Conservation (phyloP, 2,113 vertebrate species). For the Pogona vitticeps region DNA sequence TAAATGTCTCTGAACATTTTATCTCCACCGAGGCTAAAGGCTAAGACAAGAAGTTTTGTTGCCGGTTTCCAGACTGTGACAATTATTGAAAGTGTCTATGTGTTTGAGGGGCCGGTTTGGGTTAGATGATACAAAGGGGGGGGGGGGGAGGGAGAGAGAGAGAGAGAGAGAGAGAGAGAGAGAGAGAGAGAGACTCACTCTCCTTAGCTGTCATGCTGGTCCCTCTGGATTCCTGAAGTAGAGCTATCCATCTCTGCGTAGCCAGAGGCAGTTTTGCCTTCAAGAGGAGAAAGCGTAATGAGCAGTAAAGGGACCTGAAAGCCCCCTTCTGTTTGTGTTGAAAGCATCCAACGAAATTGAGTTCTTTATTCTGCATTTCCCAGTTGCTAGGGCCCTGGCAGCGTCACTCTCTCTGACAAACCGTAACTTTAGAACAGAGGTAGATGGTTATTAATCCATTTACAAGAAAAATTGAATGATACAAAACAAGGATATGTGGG, state of each 20-base stretch:
- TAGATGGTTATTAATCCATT: neutral
- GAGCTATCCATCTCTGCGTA: conserved; percentile 11
- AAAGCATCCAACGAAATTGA: neutral
- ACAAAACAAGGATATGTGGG: neutral
- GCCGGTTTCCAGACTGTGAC: neutral
- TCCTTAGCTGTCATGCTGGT: neutral
- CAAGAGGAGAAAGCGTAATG: neutral
- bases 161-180: accelerated
- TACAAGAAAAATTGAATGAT: neutral
- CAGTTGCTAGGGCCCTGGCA: neutral
- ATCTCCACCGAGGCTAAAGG: neutral
- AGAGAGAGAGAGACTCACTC: neutral
- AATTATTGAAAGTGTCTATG: neutral
- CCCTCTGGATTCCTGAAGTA: neutral
- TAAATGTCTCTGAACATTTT: neutral
- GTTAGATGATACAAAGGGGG: conserved; percentile 15
- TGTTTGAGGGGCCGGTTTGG: neutral
- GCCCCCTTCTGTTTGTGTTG: neutral
- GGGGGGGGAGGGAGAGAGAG: neutral
- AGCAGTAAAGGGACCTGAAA: neutral
- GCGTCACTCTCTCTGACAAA: neutral
- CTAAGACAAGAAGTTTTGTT: neutral
- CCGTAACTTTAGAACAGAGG: neutral
- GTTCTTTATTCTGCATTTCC: neutral
- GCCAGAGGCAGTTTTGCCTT: conserved; percentile 10